Percentiles rank a stretch among this genome's conserved stretches.
Evolutionary conservation across 2,888 invertebrate species (phyloP).

Genomic region (Cephus sareptanus): DNA sequence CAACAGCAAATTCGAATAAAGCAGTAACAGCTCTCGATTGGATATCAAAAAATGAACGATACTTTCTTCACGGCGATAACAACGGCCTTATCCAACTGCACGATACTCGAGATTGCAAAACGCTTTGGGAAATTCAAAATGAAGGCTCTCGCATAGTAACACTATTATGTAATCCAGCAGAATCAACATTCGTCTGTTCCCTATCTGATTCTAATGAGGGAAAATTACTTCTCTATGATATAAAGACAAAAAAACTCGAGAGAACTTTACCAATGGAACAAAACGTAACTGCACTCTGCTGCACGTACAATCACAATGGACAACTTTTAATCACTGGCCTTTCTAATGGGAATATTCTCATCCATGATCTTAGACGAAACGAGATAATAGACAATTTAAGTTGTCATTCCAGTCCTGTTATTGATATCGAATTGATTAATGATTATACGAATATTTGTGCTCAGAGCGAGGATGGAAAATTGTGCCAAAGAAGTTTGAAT

Average conservation of each 20-base stretch:
- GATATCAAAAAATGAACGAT: slow-evolving; percentile 71
- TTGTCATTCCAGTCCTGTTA: slow-evolving; percentile 69
- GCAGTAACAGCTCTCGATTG: slow-evolving; percentile 71
- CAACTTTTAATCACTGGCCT: slow-evolving; percentile 71
- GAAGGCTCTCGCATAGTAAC: slow-evolving; percentile 66
- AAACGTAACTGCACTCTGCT: slow-evolving; percentile 67
- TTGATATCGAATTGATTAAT: slow-evolving; percentile 68
- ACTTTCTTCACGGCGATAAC: slow-evolving; percentile 70
- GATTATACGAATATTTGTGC: slow-evolving; percentile 71
- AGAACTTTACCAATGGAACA: slow-evolving; percentile 58
- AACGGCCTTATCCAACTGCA: slow-evolving; percentile 70
- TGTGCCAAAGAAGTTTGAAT: slow-evolving; percentile 63
- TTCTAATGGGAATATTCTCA: slow-evolving; percentile 70
- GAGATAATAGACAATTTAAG: slow-evolving; percentile 70
- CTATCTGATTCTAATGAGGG: slow-evolving; percentile 63
- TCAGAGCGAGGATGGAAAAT: slow-evolving; percentile 68
- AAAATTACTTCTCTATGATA: slow-evolving; percentile 70
- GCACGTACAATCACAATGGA: slow-evolving; percentile 72
- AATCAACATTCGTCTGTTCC: slow-evolving; percentile 66
- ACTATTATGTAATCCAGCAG: slow-evolving; percentile 68
- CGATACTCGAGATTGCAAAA: slow-evolving; percentile 71
- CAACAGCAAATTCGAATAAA: slow-evolving; percentile 64
- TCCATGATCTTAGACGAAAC: slow-evolving; percentile 69
- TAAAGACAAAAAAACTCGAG: slow-evolving; percentile 70
- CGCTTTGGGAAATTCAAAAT: slow-evolving; percentile 69